A percentile compares a stretch with the other conserved stretches of the same genome.
Conservation (phyloP, 1,140 invertebrate species). For the Mya arenaria region DNA sequence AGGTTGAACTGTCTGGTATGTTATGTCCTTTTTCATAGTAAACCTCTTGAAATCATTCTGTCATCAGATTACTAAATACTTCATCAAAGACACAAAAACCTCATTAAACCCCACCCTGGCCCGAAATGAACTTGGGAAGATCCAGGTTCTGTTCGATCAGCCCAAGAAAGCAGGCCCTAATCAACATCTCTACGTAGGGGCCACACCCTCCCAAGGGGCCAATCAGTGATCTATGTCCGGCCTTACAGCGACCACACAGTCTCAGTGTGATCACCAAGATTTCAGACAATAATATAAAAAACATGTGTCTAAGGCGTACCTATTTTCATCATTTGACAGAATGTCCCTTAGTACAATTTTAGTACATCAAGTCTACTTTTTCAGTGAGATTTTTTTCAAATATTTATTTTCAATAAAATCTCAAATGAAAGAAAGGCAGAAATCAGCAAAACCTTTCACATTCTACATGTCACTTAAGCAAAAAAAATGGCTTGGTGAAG, state of each 20-base stretch:
- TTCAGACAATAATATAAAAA: constrained; percentile 50
- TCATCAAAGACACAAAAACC: constrained; percentile 42
- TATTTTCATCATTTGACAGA: constrained; percentile 50
- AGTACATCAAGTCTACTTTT: no score
- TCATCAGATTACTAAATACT: constrained; percentile 58
- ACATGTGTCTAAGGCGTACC: constrained; percentile 40
- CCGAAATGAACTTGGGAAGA: not conserved
- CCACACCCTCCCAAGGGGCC: not conserved
- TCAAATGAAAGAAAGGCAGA: no score
- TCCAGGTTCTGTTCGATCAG: constrained; percentile 20
- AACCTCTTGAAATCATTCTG: not conserved
- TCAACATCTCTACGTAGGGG: not conserved
- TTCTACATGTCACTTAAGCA: no score
- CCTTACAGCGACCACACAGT: constrained; percentile 45
- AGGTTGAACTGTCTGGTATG: no score
- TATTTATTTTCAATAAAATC: no score
- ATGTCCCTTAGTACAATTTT: no score
- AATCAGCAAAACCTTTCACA: no score
- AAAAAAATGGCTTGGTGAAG: no score
- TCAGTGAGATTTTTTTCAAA: no score
- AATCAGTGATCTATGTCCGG: constrained; percentile 48
- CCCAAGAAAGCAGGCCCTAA: not conserved
- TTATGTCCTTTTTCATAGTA: no score
- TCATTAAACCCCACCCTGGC: constrained; percentile 15
- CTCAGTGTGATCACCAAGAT: constrained; percentile 52